Evolutionary conservation across 2,113 vertebrate species (phyloP).

Genomic region (Gracilinanus agilis): DNA sequence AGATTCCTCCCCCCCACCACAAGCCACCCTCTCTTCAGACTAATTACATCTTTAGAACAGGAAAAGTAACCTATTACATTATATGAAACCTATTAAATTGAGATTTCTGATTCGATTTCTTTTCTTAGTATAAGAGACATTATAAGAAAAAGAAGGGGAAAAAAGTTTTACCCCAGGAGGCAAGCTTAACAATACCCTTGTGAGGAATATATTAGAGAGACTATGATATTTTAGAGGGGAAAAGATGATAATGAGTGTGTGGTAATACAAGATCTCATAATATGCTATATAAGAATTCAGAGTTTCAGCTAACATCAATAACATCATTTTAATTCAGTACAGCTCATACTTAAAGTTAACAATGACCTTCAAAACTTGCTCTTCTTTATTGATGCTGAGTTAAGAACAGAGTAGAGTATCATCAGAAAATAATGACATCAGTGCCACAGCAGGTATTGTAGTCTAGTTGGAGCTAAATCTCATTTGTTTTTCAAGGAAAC

Average conservation of each 20-base stretch:
- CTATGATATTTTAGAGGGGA: constrained; percentile 27
- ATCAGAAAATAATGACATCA: constrained; percentile 48
- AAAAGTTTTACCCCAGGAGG: constrained; percentile 42
- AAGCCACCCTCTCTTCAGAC: constrained; percentile 38
- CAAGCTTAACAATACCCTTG: constrained; percentile 41
- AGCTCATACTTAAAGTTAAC: constrained; percentile 53
- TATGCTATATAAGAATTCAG: constrained; percentile 36
- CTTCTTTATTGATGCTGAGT: constrained; percentile 59
- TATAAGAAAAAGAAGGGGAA: constrained; percentile 44
- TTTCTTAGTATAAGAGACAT: background rate
- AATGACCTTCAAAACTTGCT: constrained; percentile 65
- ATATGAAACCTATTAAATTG: constrained; percentile 44
- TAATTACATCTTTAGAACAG: constrained; percentile 58
- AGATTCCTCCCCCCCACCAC: constrained; percentile 46
- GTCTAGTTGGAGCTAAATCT: constrained; percentile 44
- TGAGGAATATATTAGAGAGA: constrained; percentile 53
- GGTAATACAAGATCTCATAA: constrained; percentile 52
- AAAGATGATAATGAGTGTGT: constrained; percentile 38
- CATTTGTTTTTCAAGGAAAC: constrained; percentile 54
- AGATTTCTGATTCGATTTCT: constrained; percentile 1
- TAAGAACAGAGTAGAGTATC: constrained; percentile 58
- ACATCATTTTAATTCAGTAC: constrained; percentile 37
- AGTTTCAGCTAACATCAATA: constrained; percentile 12
- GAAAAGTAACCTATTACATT: constrained; percentile 47
- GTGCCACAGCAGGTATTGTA: constrained; percentile 54